Evolutionary conservation across 2,888 invertebrate species (phyloP).

Genomic region (Lissonota sp.): DNA sequence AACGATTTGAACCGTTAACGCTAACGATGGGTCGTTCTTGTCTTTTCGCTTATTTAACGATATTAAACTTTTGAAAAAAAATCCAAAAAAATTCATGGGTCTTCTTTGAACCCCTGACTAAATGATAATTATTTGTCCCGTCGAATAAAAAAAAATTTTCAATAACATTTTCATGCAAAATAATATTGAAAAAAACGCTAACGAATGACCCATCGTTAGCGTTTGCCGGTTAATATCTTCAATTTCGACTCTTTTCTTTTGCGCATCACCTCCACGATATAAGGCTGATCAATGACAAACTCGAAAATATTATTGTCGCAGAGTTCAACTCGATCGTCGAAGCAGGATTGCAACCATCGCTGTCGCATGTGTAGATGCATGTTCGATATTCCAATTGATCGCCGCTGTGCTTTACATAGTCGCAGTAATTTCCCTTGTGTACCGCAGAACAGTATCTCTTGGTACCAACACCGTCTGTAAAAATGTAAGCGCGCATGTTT

Average conservation of each 20-base stretch:
- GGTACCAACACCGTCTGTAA: constrained; percentile 94
- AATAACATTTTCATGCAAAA: too few relatives aligned
- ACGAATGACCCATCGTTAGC: too few relatives aligned
- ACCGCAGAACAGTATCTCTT: constrained; percentile 94
- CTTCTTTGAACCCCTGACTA: too few relatives aligned
- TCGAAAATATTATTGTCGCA: constrained; percentile 25
- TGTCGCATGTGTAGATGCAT: constrained; percentile 93
- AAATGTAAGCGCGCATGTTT: constrained; percentile 18
- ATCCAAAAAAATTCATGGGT: too few relatives aligned
- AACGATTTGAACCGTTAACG: too few relatives aligned
- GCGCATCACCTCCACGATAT: constrained; percentile 24
- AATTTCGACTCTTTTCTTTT: not conserved
- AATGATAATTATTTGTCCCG: too few relatives aligned
- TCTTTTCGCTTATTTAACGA: too few relatives aligned
- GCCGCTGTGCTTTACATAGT: constrained; percentile 94
- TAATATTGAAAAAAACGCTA: too few relatives aligned
- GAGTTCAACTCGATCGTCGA: constrained; percentile 64
- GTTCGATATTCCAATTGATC: constrained; percentile 93
- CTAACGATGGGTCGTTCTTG: too few relatives aligned
- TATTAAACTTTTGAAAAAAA: too few relatives aligned
- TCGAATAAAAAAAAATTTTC: too few relatives aligned
- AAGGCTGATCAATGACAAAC: constrained; percentile 12
- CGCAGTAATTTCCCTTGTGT: constrained; percentile 95
- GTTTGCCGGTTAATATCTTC: too few relatives aligned
- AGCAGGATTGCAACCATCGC: constrained; percentile 93